phyloP scores from a whole-genome alignment of 2,113 vertebrate genomes.

The Cyrtonyx montezumae region DNA sequence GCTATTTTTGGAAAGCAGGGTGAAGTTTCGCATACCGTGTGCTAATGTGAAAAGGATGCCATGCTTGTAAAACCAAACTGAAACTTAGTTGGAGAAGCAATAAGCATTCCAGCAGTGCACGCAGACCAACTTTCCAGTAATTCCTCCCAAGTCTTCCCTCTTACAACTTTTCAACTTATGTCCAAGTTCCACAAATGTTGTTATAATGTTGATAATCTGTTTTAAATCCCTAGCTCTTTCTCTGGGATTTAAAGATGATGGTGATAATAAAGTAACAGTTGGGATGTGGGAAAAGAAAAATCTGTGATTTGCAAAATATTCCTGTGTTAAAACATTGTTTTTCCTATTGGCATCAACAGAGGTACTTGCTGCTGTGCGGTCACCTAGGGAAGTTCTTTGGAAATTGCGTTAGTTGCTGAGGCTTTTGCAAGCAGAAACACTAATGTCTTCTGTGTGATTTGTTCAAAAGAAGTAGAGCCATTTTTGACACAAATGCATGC shows the following conservation, averaged over 20 bases:
- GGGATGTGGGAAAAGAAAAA: not conserved
- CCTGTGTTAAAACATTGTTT: not conserved
- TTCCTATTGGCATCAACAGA: not conserved
- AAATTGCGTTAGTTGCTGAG: not conserved
- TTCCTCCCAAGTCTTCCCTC: not conserved
- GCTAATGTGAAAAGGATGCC: slow-evolving; percentile 55
- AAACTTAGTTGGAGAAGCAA: not conserved
- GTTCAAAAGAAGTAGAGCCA: not conserved
- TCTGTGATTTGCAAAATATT: not conserved
- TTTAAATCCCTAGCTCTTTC: slow-evolving; percentile 14
- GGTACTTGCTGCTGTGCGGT: not conserved
- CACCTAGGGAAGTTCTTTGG: not conserved
- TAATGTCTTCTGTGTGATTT: not conserved
- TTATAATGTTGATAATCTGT: not conserved
- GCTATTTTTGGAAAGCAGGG: slow-evolving; percentile 24
- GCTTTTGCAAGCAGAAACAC: not conserved
- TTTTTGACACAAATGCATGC: not conserved
- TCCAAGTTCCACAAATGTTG: not conserved
- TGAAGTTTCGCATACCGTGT: slow-evolving; percentile 6
- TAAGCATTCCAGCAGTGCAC: not conserved
- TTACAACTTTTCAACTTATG: not conserved
- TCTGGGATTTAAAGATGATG: not conserved
- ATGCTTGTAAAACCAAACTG: slow-evolving; percentile 47
- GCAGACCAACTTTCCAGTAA: not conserved
- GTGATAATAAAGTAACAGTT: not conserved